Evolutionary conservation across 2,888 invertebrate species (phyloP).

Genomic region (Drosophila mulleri): DNA sequence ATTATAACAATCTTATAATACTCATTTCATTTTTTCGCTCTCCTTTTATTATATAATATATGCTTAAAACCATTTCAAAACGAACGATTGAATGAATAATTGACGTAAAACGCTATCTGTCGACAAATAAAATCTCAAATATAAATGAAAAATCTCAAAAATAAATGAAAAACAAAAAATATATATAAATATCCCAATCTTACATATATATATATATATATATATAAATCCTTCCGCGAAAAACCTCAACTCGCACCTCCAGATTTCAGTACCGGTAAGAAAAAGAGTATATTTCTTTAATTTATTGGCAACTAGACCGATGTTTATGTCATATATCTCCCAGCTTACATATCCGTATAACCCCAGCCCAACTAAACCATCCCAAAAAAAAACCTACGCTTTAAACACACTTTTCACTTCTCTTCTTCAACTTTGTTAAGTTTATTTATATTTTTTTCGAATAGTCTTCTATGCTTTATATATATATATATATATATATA

Average conservation of each 20-base stretch:
- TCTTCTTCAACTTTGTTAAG: neutral
- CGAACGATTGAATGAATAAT: conserved; percentile 51
- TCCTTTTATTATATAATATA: conserved; percentile 56
- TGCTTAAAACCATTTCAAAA: conserved; percentile 66
- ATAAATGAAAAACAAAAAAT: conserved; percentile 21
- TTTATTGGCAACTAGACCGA: conserved; percentile 69
- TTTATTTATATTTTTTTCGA: neutral
- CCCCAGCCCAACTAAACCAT: neutral
- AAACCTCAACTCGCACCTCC: conserved; percentile 68
- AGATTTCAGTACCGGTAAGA: conserved; percentile 84
- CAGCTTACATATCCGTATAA: conserved; percentile 22
- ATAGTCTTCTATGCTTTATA: no score
- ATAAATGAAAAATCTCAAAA: conserved; percentile 24
- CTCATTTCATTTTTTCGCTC: conserved; percentile 73
- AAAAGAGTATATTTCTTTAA: conserved; percentile 64
- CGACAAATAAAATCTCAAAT: conserved; percentile 30
- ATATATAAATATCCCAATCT: conserved; percentile 5
- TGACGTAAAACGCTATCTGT: conserved; percentile 37
- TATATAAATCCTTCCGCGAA: conserved; percentile 27
- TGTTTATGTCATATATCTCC: conserved; percentile 52
- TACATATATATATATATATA: conserved; percentile 4
- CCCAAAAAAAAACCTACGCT: neutral
- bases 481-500: no score
- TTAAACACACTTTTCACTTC: conserved; percentile 6
- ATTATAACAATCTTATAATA: conserved; percentile 63